Conservation (phyloP, 2,797 vertebrate genomes). For the Protonibea diacanthus region DNA sequence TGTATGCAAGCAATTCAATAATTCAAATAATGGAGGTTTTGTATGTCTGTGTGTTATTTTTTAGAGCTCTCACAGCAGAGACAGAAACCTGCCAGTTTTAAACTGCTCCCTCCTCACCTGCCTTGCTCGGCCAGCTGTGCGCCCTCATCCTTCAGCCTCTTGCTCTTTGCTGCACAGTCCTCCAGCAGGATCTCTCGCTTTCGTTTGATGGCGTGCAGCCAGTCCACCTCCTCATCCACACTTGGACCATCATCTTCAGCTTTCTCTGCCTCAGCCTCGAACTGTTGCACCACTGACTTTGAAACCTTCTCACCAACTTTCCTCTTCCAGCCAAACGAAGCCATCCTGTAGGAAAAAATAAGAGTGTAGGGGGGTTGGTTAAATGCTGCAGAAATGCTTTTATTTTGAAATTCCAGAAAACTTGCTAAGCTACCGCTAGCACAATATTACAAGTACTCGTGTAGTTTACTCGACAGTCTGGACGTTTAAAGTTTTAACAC, state of each 20-base stretch:
- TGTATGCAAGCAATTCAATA: neutral
- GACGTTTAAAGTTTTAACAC: neutral
- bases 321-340: constrained; percentile 97
- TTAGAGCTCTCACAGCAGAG: neutral
- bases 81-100: neutral
- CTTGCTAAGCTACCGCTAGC: neutral
- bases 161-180: constrained; percentile 88
- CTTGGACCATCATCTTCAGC: constrained; percentile 76
- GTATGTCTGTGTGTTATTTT: neutral
- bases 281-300: constrained; percentile 89
- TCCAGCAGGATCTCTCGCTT: constrained; percentile 87
- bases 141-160: constrained; percentile 92
- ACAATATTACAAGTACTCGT: neutral
- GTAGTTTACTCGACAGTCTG: neutral
- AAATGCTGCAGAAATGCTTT: neutral
- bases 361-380: rapidly evolving
- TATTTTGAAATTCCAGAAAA: constrained; percentile 8
- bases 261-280: constrained; percentile 85
- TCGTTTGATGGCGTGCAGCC: constrained; percentile 89
- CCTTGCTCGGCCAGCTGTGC: constrained; percentile 88
- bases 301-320: constrained; percentile 95
- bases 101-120: constrained; percentile 82
- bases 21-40: neutral
- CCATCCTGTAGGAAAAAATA: constrained; percentile 83
- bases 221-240: constrained; percentile 82